These are phyloP conservation scores for Natrix natrix DNA, from an alignment of 2,797 vertebrate species.

Conservation along the genomic window DNA sequence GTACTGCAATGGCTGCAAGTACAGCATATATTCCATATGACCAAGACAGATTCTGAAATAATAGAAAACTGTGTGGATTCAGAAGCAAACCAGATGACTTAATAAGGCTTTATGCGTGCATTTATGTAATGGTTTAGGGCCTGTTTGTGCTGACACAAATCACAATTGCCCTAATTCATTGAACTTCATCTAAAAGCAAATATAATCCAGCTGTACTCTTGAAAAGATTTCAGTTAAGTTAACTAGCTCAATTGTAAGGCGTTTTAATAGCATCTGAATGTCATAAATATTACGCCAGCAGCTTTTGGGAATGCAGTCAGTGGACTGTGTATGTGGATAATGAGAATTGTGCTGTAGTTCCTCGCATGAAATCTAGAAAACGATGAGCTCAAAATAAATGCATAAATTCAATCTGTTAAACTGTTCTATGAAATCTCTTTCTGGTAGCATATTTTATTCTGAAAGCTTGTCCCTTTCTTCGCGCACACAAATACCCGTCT, in stretches of 20 bases:
- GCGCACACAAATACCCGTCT: not conserved
- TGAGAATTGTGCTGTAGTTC: constrained; percentile 39
- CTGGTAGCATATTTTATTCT: constrained; percentile 30
- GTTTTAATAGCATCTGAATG: constrained; percentile 31
- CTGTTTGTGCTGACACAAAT: constrained; percentile 24
- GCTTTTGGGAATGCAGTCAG: constrained; percentile 20
- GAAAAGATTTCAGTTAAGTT: constrained; percentile 34
- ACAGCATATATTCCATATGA: not conserved
- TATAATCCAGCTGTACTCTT: constrained; percentile 32
- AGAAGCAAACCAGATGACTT: not conserved
- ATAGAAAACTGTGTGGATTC: not conserved
- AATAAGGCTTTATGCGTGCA: constrained; percentile 3
- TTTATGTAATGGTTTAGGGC: constrained; percentile 33
- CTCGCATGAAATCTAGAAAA: constrained; percentile 52
- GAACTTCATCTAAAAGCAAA: constrained; percentile 48
- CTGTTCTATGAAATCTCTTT: constrained; percentile 5
- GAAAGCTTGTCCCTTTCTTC: not conserved
- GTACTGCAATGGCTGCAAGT: not conserved
- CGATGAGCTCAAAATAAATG: constrained; percentile 52
- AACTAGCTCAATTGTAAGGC: constrained; percentile 29
- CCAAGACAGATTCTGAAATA: not conserved
- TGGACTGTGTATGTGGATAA: constrained; percentile 24
- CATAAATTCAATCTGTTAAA: constrained; percentile 55
- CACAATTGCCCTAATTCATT: constrained; percentile 36
- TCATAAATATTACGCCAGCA: constrained; percentile 39